phyloP scores from a whole-genome alignment of 2,888 invertebrate genomes.

The Tinea semifulvella region DNA sequence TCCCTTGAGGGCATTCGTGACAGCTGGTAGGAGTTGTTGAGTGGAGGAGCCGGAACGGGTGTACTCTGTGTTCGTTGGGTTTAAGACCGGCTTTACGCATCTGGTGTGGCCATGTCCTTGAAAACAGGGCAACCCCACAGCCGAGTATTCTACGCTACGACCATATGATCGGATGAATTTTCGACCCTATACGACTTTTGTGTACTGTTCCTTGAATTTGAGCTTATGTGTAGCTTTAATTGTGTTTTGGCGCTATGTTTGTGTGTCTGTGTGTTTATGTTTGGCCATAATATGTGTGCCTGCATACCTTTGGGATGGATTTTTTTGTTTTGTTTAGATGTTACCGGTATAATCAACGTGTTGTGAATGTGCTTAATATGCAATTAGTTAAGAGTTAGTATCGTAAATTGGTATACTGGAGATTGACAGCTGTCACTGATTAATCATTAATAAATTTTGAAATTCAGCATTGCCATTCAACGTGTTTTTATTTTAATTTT shows the following conservation, averaged over 20 bases:
- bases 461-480: too few species aligned
- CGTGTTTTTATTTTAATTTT: too few species aligned
- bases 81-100: neutral
- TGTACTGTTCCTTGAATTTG: neutral
- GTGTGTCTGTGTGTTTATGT: constrained; percentile 2
- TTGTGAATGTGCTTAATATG: constrained; percentile 1
- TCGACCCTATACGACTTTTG: neutral
- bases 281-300: neutral
- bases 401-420: too few species aligned
- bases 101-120: too few species aligned
- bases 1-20: too few species aligned
- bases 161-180: neutral
- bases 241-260: neutral
- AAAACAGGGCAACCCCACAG: constrained; percentile 5
- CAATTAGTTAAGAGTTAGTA: too few species aligned
- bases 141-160: constrained; percentile 7
- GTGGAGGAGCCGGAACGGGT: too few species aligned
- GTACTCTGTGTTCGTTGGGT: too few species aligned
- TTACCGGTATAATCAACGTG: neutral
- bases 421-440: too few species aligned
- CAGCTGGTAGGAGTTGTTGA: too few species aligned
- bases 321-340: constrained; percentile 11
- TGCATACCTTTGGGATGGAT: constrained; percentile 12
- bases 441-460: too few species aligned
- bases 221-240: neutral